These are phyloP conservation scores for Penaeus japonicus DNA, from an alignment of 1,140 invertebrate genomes.

Conservation along the genomic window DNA sequence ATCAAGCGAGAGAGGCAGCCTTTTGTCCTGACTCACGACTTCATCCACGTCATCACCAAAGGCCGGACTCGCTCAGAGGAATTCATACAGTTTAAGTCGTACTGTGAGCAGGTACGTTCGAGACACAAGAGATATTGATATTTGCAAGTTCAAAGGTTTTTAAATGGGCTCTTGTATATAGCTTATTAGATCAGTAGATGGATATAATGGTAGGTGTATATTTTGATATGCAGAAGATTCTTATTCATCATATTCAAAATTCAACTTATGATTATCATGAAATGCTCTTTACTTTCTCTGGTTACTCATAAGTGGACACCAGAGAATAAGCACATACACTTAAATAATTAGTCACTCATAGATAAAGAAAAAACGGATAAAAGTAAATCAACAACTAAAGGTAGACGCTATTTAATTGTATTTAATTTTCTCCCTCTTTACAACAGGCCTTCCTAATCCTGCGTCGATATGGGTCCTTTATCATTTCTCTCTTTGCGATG, in stretches of 20 bases:
- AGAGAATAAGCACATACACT: no score
- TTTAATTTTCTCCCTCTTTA: conserved; percentile 63
- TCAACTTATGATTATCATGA: no score
- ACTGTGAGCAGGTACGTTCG: conserved; percentile 70
- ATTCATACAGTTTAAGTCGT: conserved; percentile 65
- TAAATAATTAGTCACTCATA: no score
- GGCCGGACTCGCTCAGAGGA: conserved; percentile 67
- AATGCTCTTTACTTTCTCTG: no score
- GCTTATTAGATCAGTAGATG: no score
- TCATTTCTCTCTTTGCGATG: conserved; percentile 72
- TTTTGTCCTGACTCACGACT: conserved; percentile 73
- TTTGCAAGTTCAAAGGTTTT: no score
- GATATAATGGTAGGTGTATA: background rate
- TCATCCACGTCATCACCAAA: conserved; percentile 70
- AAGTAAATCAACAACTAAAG: background rate
- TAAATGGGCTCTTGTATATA: no score
- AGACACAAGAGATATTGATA: background rate
- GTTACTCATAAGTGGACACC: background rate
- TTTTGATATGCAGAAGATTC: background rate
- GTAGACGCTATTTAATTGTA: background rate
- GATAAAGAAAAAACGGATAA: no score
- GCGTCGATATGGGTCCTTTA: conserved; percentile 68
- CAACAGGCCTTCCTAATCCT: conserved; percentile 82
- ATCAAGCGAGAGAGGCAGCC: conserved; percentile 72
- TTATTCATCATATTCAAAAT: no score